These are phyloP conservation scores for Pachycephus smyrnensis DNA, from an alignment of 2,888 invertebrate genomes.

Conservation along the genomic window DNA sequence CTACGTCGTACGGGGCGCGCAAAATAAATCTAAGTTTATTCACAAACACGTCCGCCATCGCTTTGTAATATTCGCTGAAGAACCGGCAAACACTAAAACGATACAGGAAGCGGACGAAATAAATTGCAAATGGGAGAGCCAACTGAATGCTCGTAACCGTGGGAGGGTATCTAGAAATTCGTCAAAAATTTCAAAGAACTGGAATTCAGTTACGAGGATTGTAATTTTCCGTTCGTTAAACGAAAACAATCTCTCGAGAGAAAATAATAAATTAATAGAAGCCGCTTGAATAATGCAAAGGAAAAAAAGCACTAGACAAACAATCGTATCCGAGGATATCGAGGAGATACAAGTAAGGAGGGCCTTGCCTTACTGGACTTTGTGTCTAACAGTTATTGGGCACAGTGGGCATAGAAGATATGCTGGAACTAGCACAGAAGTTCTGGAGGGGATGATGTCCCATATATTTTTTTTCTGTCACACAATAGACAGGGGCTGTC, in stretches of 20 bases:
- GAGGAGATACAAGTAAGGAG: neutral
- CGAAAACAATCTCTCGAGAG: neutral
- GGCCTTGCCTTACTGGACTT: neutral
- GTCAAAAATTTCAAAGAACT: no score
- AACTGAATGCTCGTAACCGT: no score
- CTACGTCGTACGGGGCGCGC: neutral
- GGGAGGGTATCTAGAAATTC: no score
- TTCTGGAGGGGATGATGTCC: neutral
- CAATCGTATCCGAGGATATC: neutral
- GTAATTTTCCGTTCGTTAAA: neutral
- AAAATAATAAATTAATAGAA: neutral
- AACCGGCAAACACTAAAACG: neutral
- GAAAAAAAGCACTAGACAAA: neutral
- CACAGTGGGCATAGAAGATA: neutral
- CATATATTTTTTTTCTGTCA: neutral
- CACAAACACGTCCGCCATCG: neutral
- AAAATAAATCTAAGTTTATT: neutral
- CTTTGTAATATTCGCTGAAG: neutral
- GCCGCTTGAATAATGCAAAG: neutral
- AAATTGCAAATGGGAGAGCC: no score
- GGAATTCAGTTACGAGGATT: neutral
- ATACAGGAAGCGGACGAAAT: no score
- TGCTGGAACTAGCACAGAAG: neutral
- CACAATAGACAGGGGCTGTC: neutral
- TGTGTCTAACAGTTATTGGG: neutral